phyloP scores from a whole-genome alignment of 2,113 vertebrate genomes.

The Ptilorrhoa leucosticta region DNA sequence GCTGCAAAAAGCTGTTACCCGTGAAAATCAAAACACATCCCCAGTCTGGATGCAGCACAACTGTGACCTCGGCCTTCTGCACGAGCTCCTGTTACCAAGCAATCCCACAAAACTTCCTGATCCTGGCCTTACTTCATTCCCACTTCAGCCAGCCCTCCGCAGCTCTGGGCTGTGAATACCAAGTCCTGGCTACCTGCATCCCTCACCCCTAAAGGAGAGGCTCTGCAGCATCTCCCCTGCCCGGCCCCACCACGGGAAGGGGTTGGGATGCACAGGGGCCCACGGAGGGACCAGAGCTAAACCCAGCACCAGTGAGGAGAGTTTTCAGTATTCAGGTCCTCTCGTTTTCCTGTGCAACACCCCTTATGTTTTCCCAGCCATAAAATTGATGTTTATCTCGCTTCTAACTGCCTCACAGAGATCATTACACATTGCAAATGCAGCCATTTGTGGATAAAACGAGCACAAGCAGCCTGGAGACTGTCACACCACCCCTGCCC shows the following conservation, averaged over 20 bases:
- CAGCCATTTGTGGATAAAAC: constrained; percentile 4
- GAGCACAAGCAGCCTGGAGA: neutral
- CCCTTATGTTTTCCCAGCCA: constrained; percentile 27
- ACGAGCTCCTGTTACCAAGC: neutral
- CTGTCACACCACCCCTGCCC: neutral
- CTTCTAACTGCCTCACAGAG: constrained; percentile 48
- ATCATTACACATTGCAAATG: constrained; percentile 48
- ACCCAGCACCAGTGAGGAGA: neutral
- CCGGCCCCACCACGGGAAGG: neutral
- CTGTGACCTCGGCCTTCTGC: neutral
- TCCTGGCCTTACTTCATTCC: neutral
- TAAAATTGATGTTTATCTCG: constrained; percentile 39
- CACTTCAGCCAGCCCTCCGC: neutral
- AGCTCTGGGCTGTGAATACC: neutral
- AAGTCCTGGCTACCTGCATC: constrained; percentile 23
- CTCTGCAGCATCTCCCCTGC: neutral
- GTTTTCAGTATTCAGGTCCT: neutral
- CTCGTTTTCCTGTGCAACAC: neutral
- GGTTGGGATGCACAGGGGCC: neutral
- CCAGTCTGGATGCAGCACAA: neutral
- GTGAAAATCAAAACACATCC: neutral
- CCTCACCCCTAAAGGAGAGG: neutral
- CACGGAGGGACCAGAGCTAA: rapidly evolving
- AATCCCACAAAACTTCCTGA: neutral
- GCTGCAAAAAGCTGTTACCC: neutral